Evolutionary conservation across 2,113 vertebrate genomes (phyloP).

Genomic region (Notothenia rossii): DNA sequence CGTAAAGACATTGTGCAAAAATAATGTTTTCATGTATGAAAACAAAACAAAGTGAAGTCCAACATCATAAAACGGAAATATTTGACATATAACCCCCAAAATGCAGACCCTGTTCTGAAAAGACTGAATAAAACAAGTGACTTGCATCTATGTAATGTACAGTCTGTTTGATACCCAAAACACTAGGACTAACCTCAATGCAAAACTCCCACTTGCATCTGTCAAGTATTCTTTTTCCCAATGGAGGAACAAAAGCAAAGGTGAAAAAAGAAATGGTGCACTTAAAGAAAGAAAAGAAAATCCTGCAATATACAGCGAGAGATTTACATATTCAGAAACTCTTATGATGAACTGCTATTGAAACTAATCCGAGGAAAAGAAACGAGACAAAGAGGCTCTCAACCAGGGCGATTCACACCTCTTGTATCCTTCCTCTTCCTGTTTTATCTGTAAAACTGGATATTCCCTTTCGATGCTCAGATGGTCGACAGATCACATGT

Average conservation of each 20-base stretch:
- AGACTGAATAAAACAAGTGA: constrained; percentile 60
- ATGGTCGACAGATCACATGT: constrained; percentile 19
- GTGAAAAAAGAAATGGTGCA: constrained; percentile 53
- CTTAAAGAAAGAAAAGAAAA: constrained; percentile 66
- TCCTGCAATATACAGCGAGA: constrained; percentile 80
- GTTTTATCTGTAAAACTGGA: constrained; percentile 24
- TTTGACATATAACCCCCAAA: constrained; percentile 44
- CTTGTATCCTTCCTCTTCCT: constrained; percentile 29
- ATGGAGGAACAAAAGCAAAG: constrained; percentile 39
- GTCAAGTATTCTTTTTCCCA: constrained; percentile 58
- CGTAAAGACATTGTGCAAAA: constrained; percentile 84
- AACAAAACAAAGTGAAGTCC: constrained; percentile 58
- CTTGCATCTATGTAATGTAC: constrained; percentile 74
- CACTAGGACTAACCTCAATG: constrained; percentile 56
- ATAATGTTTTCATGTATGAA: constrained; percentile 73
- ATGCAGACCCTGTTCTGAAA: constrained; percentile 78
- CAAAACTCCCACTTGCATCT: constrained; percentile 31
- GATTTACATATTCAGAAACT: constrained; percentile 78
- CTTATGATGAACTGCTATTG: constrained; percentile 62
- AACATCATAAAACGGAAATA: constrained; percentile 46
- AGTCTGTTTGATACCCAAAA: constrained; percentile 63
- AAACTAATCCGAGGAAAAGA: constrained; percentile 55
- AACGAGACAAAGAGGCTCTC: constrained; percentile 30
- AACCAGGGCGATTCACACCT: constrained; percentile 7
- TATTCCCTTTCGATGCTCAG: constrained; percentile 59